Evolutionary conservation across 2,797 vertebrate genomes (phyloP), one percentile per base, ranked within the genome.

Genomic region (Tokudaia tokunoshimensis): DNA sequence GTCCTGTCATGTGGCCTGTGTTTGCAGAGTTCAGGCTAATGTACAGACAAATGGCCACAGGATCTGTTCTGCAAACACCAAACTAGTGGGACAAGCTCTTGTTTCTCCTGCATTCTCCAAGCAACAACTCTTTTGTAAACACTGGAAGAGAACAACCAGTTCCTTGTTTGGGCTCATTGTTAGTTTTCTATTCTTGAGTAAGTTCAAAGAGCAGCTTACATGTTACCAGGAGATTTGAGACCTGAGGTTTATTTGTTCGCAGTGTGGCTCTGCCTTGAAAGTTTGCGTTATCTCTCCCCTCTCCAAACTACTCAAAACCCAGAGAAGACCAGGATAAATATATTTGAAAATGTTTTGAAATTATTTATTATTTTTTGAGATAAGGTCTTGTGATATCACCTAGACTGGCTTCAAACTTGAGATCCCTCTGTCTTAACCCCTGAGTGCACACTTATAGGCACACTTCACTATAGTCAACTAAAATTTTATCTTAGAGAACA

Each of bases 81-180:
- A 29, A 22, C 59, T 59, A 72, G 29, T 74, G 24, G n/a, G 50
- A 52, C 80, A 50, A 82, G 47, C 89, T 93, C 94, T 85, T 55
- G 67, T 89, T 96, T 94, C 84, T 93, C 81, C 19, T 29, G 44
- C 47, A 41, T 94, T 93, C 95, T 85, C 97, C 90, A 91, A 95
- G 97, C 96, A 97, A 91, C 95, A 50, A 34, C 37, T 75, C 95
- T 95, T 80, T 93, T 88, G 95, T 92, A 96, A 93, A 97, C 85
- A 92, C 50, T 79, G 91, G 41, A 91, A 92, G 81, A 87, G 97
- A 97, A 98, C 97, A 98, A 50, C 92, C 89, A 34, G 95, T 91
- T 95, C 97, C 94, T 96, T 96, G 93, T 98, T 93, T 87, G 92
- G 76, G 26, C 67, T 90, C 89, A 72, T 95, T 96, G 95, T 95